Evolutionary conservation across 2,888 invertebrate genomes (phyloP), one percentile per base, ranked within the genome.

Genomic region (Brenthis daphne): DNA sequence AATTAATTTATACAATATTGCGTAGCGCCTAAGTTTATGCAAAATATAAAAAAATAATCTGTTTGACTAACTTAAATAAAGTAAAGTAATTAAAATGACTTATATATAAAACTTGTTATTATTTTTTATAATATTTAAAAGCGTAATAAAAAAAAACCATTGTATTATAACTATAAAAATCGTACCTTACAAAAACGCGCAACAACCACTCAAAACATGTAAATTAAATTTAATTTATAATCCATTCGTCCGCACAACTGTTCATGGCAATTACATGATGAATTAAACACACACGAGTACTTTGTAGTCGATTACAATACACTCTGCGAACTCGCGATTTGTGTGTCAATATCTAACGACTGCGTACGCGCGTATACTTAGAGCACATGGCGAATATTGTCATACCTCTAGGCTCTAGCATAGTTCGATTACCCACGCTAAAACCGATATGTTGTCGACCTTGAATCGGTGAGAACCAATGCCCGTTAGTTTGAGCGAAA

Each of bases 381-480:
- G 72, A 67, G 64, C 73, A 84, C 86, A 85, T 88, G 82, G 89
- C 89, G 85, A 89, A 89, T 88, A 88, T 88, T 89, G 89, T 85
- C 85, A 85, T 79, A 72, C 72, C 69, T 43, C 2, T 68, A 72
- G 70, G 73, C 69, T 43, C 8, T 68, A 72, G 70, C 75, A 74
- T 72, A 76, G 75, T 73, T 69, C 74, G 75, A 74, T 76, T 74
- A 74, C 69, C 73, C 72, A 73, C 75, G 74, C 74, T 69, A 75
- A 78, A 79, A 77, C 75, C 80, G 76, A 74, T 76, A 87, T 84
- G 86, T 86, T 81, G 88, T 73, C 77, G 84, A 84, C 87, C 87
- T 88, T 87, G 88, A 78, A 75, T 76, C 71, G 77, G 60, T 73
- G 67, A 70, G 72, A 75, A 76, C 77, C 74, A 71, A 77, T 84